Evolutionary conservation across 2,888 invertebrate genomes (phyloP), one percentile per base, ranked within the genome.

Genomic region (Tupiocoris notatus): DNA sequence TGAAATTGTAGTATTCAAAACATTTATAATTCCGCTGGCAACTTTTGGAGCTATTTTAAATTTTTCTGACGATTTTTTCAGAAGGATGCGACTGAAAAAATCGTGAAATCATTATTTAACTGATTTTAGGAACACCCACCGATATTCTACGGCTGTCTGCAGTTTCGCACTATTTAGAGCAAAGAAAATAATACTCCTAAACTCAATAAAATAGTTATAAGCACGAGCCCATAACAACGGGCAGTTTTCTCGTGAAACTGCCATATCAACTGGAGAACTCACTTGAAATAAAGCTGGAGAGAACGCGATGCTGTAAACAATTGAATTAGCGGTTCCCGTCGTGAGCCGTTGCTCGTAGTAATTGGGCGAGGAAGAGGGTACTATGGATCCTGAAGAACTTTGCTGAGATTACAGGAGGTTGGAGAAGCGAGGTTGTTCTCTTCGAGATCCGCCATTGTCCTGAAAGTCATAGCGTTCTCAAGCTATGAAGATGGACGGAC

Each of bases 311-410:
- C 59, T 17, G 70, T 58, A 23, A 70, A 70, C 70, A 70, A 70
- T 70, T 70, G 70, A 70, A 70, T 70, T 70, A 70, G 70, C 70
- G 22, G 70, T 22, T 9, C 70, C 39, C 70, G 70, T 70, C 70
- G 70, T 70, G 70, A 70, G 70, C 24, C 70, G 70, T 22, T 70
- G 70, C 39, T 70, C 54, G 58, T 59, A 59, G 70, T 70, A 70
- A 70, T 70, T 70, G 70, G 70, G 18, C 39, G 66, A 17, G n/a
- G 9, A 12, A 20, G 22, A 9, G 16, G 39, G 65, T 9, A 54
- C 25, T 21, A 39, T 39, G 54, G 56, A 6, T 23, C 21, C 12
- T 57, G 24, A 2, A 24, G 70, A 24, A 3, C 39, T 39, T 39
- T 12, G 6, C 39, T 39, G 64, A 18, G 25, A 70, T 70, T 70